These are phyloP conservation scores for Grammomys dolichurus DNA, from an alignment of 2,113 vertebrate genomes.

Conservation along the genomic window DNA sequence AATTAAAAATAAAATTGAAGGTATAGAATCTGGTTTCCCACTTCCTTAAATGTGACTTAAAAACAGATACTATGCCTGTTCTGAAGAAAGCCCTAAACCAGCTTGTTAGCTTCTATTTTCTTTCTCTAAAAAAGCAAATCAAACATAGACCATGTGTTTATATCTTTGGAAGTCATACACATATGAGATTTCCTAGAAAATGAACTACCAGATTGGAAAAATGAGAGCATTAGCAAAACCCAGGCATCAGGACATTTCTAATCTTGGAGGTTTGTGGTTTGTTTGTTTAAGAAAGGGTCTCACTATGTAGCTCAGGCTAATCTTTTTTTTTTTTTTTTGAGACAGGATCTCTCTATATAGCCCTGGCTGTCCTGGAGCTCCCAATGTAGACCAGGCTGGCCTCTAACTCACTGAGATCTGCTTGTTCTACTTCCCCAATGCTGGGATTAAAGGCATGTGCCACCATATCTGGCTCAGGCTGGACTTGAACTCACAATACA, in stretches of 20 bases:
- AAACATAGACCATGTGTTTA: neutral
- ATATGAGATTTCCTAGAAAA: neutral
- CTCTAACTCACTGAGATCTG: neutral
- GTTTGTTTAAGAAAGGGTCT: neutral
- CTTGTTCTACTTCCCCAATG: neutral
- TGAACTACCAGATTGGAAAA: neutral
- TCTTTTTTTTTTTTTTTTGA: neutral
- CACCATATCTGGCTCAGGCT: neutral
- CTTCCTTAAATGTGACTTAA: neutral
- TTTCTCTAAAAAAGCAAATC: slow-evolving; percentile 4
- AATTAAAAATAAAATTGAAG: neutral
- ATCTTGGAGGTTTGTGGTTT: neutral
- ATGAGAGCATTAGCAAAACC: neutral
- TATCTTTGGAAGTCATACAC: neutral
- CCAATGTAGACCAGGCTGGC: neutral
- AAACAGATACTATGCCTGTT: neutral
- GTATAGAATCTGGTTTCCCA: neutral
- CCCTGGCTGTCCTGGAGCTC: neutral
- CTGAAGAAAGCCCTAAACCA: neutral
- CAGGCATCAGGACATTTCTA: neutral
- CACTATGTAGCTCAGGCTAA: neutral
- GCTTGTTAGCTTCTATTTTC: neutral
- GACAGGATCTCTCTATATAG: neutral
- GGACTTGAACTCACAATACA: neutral
- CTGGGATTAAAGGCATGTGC: neutral